Evolutionary conservation across 2,888 invertebrate species (phyloP).

Genomic region (Trichacis sp.): DNA sequence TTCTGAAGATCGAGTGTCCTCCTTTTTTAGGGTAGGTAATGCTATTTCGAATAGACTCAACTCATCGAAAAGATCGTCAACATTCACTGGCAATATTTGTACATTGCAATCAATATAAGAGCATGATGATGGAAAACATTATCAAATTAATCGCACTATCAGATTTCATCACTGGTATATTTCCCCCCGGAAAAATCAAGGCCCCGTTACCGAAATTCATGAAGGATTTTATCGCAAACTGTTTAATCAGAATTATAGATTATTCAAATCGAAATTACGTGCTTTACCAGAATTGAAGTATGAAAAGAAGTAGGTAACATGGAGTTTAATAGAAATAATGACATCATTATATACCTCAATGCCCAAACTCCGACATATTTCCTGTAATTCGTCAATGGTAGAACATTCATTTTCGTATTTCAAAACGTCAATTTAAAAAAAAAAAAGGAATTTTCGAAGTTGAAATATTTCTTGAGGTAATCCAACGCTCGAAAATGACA

Average conservation of each 20-base stretch:
- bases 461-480: conserved; percentile 13
- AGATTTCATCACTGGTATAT: too few species aligned
- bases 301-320: too few species aligned
- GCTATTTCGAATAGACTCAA: neutral
- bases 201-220: too few species aligned
- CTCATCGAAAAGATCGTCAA: neutral
- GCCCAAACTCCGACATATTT: neutral
- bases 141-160: too few species aligned
- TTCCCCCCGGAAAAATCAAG: too few species aligned
- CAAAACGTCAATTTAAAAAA: conserved; percentile 4
- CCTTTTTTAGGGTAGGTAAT: neutral
- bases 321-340: too few species aligned
- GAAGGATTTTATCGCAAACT: too few species aligned
- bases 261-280: too few species aligned
- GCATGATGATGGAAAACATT: too few species aligned
- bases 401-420: neutral
- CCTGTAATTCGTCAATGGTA: neutral
- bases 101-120: neutral
- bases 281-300: too few species aligned
- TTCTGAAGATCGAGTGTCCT: conserved; percentile 1
- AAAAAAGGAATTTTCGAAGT: conserved; percentile 14
- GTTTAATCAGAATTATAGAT: too few species aligned
- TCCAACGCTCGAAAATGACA: conserved; percentile 1
- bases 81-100: neutral
- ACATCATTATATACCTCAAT: neutral